Evolutionary conservation across 2,888 invertebrate genomes (phyloP), one percentile per base, ranked within the genome.

Genomic region (Gymnoscelis rufifasciata): DNA sequence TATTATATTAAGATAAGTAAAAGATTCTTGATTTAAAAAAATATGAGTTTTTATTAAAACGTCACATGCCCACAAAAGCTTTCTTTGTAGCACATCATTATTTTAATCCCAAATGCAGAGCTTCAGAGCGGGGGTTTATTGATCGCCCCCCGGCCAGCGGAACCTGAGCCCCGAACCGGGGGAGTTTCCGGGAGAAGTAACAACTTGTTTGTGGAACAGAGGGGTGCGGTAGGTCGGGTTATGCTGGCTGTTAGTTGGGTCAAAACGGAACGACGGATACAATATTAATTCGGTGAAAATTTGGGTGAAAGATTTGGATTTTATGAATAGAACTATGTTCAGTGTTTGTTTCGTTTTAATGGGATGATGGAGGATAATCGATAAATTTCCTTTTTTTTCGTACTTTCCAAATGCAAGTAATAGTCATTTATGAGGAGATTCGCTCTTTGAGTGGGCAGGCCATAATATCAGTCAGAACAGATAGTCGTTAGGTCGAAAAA

Each of bases 141-240:
- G 57, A 57, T 57, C 55, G 57, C 24, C 40, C 12, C 19, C 31
- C 31, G 44, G 47, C 49, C 43, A 41, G 46, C 11, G 36, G 43
- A 44, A 43, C 30, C 24, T 42, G 55, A 51, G 43, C 57, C 52
- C 45, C 27, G 31, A 36, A 51, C 51, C 38, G 51, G 48, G 49
- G 36, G 39, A 40, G 46, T 52, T 52, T 39, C 51, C 29, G 27
- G 28, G 38, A 38, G 43, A 26, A 26, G 7, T 14, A 15, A 52
- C 47, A 49, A 41, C 15, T 28, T 49, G 45, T 49, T 55, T 51
- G 38, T 37, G 43, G 42, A 26, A 7, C 29, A 28, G 48, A 37
- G 49, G 45, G 52, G 42, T n/a, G 30, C 14, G 44, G 44, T 24
- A 47, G 51, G 43, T 55, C 57, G 43, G 31, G 43, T 45, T 47